These are phyloP conservation scores for Hexactinellida sp. DNA, from an alignment of 37 sponge, comb jelly and placozoan species.

Conservation along the genomic window DNA sequence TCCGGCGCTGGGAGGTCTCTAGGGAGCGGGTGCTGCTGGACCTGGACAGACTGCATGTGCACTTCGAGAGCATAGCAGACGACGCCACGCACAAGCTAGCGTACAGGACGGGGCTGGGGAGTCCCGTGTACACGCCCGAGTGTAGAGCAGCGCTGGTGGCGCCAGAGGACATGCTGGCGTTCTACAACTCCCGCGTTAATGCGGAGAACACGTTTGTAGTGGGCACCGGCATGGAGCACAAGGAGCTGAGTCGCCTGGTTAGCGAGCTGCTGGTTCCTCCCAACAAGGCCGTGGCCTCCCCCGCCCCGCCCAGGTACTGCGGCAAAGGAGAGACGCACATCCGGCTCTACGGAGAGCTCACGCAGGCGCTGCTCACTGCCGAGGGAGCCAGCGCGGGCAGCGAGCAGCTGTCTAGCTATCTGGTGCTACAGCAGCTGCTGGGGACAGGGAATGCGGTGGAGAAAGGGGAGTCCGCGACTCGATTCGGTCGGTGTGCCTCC, in stretches of 20 bases:
- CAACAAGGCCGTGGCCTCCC: not conserved
- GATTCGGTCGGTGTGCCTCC: not conserved
- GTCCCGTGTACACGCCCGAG: not conserved
- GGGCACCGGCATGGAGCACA: not conserved
- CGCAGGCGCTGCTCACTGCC: not conserved
- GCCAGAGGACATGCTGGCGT: not conserved
- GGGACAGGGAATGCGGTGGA: not conserved
- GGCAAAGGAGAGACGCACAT: not conserved
- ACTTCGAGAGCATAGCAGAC: not conserved
- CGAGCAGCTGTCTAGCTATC: not conserved
- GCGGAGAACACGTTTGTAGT: not conserved
- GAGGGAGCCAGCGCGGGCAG: not conserved
- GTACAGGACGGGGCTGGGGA: not conserved
- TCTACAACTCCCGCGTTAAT: not conserved
- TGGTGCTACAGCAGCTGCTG: not conserved
- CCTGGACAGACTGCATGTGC: conserved; percentile 1
- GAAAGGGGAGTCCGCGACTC: not conserved
- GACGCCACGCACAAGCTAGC: not conserved
- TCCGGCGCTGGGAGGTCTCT: conserved; percentile 61
- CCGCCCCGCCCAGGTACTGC: not conserved
- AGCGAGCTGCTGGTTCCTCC: not conserved
- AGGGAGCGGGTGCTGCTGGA: not conserved
- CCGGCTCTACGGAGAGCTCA: not conserved
- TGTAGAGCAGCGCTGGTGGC: not conserved
- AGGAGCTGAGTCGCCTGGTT: not conserved